Evolutionary conservation across 1,140 invertebrate species (phyloP), one percentile per base, ranked within the genome.

Genomic region (Apocrypta bakeri): DNA sequence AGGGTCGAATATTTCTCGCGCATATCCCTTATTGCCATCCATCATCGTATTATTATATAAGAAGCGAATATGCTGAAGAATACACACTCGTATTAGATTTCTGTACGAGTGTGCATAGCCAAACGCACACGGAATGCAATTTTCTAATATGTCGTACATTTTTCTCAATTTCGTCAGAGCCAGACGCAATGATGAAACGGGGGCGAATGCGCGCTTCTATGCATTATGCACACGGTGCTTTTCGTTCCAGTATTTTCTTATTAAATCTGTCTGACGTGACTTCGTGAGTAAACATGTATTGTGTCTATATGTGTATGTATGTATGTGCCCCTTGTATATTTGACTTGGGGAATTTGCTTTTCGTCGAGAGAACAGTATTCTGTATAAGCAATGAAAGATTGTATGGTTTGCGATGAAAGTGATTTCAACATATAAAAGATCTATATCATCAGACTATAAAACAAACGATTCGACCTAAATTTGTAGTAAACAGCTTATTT

Each of bases 91-190:
- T 7, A 64, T 25, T n/a, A 6, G 3, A n/a, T 61, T 6, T 61
- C 1, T 64, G 25, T 64, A 25, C 25, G 8, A 7, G 25, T 64
- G 1, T 42, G 14, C 27, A 12, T 12, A 61, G 25, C 9, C 63
- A 33, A n/a, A n/a, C 48, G 64, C 64, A 6, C 2, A 37, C 42
- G 42, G 69, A 83, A 83, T 74, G 81, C 37, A 83, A 79, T 83
- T 79, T 83, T 83, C 76, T 83, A 83, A 83, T 79, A 74, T 21
- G 66, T 83, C 81, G 48, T 79, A 73, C 33, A 83, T 83, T 83
- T 83, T 79, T 83, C 76, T 79, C 56, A 83, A 64, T 83, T 79
- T 79, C 37, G 72, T 33, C 25, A 14, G 56, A 68, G 24, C 29
- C 3, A 66, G 21, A 25, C 21, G 27, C 11, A 56, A 81, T 74